These are phyloP conservation scores for Molanna angustata DNA, from an alignment of 2,888 invertebrate genomes.

Conservation along the genomic window DNA sequence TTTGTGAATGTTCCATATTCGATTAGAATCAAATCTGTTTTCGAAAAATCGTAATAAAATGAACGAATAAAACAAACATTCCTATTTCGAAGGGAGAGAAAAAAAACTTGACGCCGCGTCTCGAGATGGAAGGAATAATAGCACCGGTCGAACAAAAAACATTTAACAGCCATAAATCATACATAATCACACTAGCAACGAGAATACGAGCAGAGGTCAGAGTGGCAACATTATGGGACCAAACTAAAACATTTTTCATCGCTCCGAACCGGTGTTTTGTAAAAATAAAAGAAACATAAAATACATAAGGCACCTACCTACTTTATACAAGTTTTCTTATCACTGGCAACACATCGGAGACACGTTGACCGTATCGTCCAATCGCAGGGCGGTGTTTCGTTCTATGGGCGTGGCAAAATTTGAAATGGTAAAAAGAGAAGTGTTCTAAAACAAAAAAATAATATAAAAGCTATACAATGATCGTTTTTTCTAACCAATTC, in stretches of 20 bases:
- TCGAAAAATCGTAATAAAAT: too few relatives aligned
- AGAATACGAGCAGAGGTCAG: conserved; percentile 8
- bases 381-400: conserved; percentile 28
- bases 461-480: too few relatives aligned
- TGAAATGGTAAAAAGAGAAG: conserved; percentile 17
- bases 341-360: conserved; percentile 30
- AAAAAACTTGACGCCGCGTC: too few relatives aligned
- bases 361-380: conserved; percentile 33
- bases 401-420: conserved; percentile 23
- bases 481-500: too few relatives aligned
- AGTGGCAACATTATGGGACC: conserved; percentile 18
- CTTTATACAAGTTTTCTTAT: conserved; percentile 27
- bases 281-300: conserved; percentile 5
- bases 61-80: too few relatives aligned
- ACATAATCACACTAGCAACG: conserved; percentile 15
- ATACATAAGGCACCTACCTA: conserved; percentile 10
- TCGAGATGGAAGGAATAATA: too few relatives aligned
- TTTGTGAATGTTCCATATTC: too few relatives aligned
- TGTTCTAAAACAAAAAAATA: conserved; percentile 3
- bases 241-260: conserved; percentile 24
- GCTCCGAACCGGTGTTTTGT: conserved; percentile 13
- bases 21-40: too few relatives aligned
- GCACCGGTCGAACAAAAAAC: conserved; percentile 16
- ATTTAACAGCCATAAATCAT: conserved; percentile 22
- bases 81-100: too few relatives aligned